phyloP scores from a whole-genome alignment of 2,888 invertebrate genomes.

The Willowsia nigromaculata region DNA sequence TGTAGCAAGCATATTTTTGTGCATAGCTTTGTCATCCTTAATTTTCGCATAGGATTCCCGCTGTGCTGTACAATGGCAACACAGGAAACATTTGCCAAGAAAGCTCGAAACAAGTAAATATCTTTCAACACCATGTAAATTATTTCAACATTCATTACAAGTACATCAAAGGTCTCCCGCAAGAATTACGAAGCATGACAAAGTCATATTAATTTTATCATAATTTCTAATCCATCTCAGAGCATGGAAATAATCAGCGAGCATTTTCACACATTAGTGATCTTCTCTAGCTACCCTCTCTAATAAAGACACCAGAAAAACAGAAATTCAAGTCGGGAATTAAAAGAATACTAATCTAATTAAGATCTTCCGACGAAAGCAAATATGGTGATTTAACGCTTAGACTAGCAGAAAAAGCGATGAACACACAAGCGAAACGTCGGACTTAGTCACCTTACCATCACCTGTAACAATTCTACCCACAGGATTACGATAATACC shows the following conservation, averaged over 20 bases:
- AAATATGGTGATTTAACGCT: not conserved
- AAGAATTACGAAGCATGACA: not conserved
- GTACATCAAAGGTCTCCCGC: not conserved
- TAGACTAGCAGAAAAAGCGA: not conserved
- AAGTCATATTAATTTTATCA: not conserved
- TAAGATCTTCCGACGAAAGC: not conserved
- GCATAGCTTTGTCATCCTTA: too few relatives aligned
- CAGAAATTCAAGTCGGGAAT: not conserved
- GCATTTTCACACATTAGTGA: not conserved
- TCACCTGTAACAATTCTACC: not conserved
- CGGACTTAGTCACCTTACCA: not conserved
- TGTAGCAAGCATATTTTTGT: too few relatives aligned
- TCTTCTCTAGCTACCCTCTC: not conserved
- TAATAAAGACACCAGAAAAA: not conserved
- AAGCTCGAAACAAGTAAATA: too few relatives aligned
- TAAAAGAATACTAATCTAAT: not conserved
- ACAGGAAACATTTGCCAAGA: too few relatives aligned
- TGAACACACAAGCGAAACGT: too few relatives aligned
- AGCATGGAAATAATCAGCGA: not conserved
- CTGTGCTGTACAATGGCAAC: too few relatives aligned
- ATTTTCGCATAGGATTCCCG: too few relatives aligned
- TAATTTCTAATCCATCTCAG: not conserved
- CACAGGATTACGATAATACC: not conserved
- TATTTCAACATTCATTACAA: too few relatives aligned
- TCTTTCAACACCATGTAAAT: too few relatives aligned